Evolutionary conservation across 2,797 vertebrate genomes (phyloP), one percentile per base, ranked within the genome.

Genomic region (Emys orbicularis): DNA sequence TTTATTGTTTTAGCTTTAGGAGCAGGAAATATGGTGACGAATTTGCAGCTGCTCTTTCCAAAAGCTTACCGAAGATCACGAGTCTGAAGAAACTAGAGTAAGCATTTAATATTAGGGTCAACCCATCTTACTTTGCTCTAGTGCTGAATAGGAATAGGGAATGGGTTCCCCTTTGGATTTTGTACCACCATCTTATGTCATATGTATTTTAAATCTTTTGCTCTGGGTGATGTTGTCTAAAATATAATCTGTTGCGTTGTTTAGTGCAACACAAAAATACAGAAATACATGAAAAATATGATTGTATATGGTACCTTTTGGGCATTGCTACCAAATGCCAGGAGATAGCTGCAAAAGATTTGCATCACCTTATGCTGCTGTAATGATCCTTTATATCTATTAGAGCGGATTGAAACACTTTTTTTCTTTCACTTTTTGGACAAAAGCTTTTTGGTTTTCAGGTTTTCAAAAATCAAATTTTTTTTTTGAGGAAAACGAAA

Each of bases 1-100:
- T 11, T 1, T 57, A 92, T 92, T 93, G 50, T 95, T 89, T 53
- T 91, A 99, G 99, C 95, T 99, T 99, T 97, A 99, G 97, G 54
- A 98, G 99, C 89, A 98, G 99, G 83, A 99, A 98, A 83, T 99
- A 98, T 53, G 98, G 98, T 0, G 97, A 99, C 49, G 98, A 96
- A 88, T 99, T 99, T 97, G 99, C 99, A 13, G 98, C 98, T 96
- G 98, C 98, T 92, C 97, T 99, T 93, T 98, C 99, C 13, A 97
- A 94, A 84, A 96, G 95, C 92, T 94, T 99, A 92, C 97, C 82
- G 3, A 97, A 98, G 79, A 98, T 99, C 94, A 82, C 59, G 89
- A 96, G 6, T 59, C 97, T 99, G 96, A 98, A 96, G 96, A 99
- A 97, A 81, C 96, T 99, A 3, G 98, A 98, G 99, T 99, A 98